A percentile compares a stretch with the other conserved stretches of the same genome.
Conservation (phyloP, 2,888 invertebrate genomes). For the Hypsopygia costalis region DNA sequence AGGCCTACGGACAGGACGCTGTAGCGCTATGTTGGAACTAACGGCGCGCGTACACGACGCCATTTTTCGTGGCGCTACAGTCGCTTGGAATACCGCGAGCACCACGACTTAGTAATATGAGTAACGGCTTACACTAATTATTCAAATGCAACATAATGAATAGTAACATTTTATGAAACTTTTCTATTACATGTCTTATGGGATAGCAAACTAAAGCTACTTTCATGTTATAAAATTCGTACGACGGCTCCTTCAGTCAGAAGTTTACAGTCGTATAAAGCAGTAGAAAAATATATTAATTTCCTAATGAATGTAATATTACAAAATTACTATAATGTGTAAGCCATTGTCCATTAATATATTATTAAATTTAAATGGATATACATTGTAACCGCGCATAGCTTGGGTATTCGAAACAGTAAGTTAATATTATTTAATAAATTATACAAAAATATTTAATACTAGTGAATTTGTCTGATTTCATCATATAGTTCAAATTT, state of each 20-base stretch:
- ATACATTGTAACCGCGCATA: conserved; percentile 19
- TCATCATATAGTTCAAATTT: background rate
- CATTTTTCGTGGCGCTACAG: conserved; percentile 31
- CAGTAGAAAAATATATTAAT: too few relatives aligned
- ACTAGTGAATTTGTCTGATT: background rate
- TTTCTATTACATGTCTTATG: too few relatives aligned
- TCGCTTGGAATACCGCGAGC: conserved; percentile 27
- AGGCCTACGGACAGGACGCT: conserved; percentile 21
- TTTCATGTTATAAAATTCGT: too few relatives aligned
- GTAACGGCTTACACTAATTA: conserved; percentile 18
- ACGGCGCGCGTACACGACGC: conserved; percentile 44
- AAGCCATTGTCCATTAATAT: conserved; percentile 17
- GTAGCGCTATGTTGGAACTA: conserved; percentile 18
- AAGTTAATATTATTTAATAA: conserved; percentile 8
- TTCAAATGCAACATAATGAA: too few relatives aligned
- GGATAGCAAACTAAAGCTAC: too few relatives aligned
- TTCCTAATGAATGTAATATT: background rate
- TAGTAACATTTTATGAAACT: too few relatives aligned
- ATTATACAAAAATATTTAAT: background rate
- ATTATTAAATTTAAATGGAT: conserved; percentile 8
- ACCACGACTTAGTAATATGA: conserved; percentile 25
- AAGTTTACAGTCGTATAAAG: too few relatives aligned
- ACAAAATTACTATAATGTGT: conserved; percentile 3
- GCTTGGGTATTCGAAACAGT: background rate
- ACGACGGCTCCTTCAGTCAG: too few relatives aligned